Evolutionary conservation across 2,113 vertebrate genomes (phyloP).

Genomic region (Lagopus muta): DNA sequence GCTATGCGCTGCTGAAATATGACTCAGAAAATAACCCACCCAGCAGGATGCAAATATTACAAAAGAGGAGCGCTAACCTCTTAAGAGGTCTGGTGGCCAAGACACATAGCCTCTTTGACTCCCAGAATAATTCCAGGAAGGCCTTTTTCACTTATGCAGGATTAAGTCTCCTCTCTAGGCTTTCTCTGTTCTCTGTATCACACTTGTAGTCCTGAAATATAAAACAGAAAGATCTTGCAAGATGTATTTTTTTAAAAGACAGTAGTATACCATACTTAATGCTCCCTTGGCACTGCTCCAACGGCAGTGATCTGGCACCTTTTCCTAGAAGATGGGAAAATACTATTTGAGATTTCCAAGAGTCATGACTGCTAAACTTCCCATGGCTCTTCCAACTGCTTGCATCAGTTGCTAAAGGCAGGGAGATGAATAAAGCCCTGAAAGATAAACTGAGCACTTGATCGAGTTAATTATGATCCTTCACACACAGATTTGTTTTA

Average conservation of each 20-base stretch:
- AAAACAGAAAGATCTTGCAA: neutral
- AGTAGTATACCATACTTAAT: neutral
- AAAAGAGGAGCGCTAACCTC: neutral
- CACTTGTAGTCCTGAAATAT: neutral
- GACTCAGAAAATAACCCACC: neutral
- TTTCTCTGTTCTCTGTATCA: neutral
- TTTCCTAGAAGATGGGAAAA: neutral
- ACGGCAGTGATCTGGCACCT: neutral
- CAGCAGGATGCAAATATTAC: neutral
- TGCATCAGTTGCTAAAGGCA: neutral
- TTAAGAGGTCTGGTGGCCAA: neutral
- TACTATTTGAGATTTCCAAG: neutral
- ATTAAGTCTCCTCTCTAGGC: neutral
- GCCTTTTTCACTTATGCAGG: neutral
- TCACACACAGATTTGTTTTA: neutral
- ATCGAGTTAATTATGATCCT: neutral
- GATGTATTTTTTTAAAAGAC: neutral
- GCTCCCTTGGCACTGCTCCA: neutral
- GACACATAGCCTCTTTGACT: fast-evolving
- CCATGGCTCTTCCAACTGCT: neutral
- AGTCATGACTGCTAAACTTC: neutral
- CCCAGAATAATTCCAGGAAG: neutral
- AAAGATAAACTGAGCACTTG: neutral
- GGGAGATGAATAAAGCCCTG: neutral
- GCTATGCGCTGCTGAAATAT: neutral